phyloP scores from a whole-genome alignment of 2,113 vertebrate genomes.

The Barbus barbus region DNA sequence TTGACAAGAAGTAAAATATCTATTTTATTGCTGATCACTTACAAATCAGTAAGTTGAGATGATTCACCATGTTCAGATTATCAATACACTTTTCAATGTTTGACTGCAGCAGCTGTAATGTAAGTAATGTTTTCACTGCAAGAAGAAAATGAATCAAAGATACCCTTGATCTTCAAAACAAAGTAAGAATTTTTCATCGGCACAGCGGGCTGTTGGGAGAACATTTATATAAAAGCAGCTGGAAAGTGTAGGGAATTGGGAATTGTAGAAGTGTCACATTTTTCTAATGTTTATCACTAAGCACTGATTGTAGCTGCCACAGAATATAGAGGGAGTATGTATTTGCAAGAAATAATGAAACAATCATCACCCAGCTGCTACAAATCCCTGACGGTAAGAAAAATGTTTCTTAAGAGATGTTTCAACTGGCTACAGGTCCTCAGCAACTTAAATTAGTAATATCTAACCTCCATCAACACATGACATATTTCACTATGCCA shows the following conservation, averaged over 20 bases:
- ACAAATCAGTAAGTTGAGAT: not conserved
- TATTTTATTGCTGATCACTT: not conserved
- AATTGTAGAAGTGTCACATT: conserved; percentile 48
- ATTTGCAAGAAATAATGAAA: not conserved
- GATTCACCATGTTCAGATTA: not conserved
- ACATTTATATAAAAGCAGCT: conserved; percentile 62
- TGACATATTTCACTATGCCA: not conserved
- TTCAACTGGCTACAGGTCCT: not conserved
- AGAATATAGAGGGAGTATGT: not conserved
- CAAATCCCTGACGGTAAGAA: not conserved
- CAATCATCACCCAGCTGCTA: not conserved
- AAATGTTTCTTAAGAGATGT: not conserved
- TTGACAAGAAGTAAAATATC: not conserved
- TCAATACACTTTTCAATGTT: not conserved
- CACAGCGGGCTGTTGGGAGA: conserved; percentile 51
- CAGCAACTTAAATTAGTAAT: not conserved
- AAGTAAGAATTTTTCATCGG: conserved; percentile 70
- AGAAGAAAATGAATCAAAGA: conserved; percentile 66
- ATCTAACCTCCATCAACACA: not conserved
- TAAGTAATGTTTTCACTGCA: conserved; percentile 17
- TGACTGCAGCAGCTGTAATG: not conserved
- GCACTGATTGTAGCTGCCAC: conserved; percentile 23
- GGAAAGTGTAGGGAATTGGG: conserved; percentile 47
- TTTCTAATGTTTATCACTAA: conserved; percentile 7
- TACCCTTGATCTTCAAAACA: conserved; percentile 61